These are phyloP conservation scores for Synaphobranchus kaupii DNA, from an alignment of 2,797 vertebrate species.

Conservation along the genomic window DNA sequence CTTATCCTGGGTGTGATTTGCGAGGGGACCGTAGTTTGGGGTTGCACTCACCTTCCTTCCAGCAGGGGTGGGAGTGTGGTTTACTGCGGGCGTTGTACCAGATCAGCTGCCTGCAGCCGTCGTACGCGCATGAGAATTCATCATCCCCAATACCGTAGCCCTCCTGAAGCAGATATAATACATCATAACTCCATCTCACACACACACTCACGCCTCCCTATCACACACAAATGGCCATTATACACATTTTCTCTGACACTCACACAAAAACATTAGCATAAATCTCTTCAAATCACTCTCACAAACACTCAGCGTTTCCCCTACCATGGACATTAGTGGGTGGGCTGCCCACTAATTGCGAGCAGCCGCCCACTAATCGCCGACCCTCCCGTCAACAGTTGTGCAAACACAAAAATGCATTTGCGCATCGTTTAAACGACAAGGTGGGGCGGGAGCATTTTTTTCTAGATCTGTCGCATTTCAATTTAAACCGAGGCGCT, in stretches of 20 bases:
- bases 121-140: constrained; percentile 96
- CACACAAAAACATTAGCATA: neutral
- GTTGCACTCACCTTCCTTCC: constrained; percentile 89
- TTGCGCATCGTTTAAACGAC: too few species aligned
- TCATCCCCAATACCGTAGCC: constrained; percentile 98
- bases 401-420: too few species aligned
- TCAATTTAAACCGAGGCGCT: too few species aligned
- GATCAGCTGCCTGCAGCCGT: constrained; percentile 99
- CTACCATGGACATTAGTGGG: too few species aligned
- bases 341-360: too few species aligned
- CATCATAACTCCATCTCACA: constrained; percentile 13
- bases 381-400: too few species aligned
- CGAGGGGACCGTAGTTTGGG: neutral
- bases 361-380: too few species aligned
- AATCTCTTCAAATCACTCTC: neutral
- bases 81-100: constrained; percentile 99
- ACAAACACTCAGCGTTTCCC: too few species aligned
- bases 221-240: neutral
- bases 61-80: constrained; percentile 93
- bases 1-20: neutral
- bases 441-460: too few species aligned
- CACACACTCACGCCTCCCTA: neutral
- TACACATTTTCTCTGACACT: neutral
- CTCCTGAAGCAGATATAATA: constrained; percentile 75
- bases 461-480: too few species aligned